These are phyloP conservation scores for Saxidomus purpurata DNA, from an alignment of 1,140 invertebrate genomes.

Conservation along the genomic window DNA sequence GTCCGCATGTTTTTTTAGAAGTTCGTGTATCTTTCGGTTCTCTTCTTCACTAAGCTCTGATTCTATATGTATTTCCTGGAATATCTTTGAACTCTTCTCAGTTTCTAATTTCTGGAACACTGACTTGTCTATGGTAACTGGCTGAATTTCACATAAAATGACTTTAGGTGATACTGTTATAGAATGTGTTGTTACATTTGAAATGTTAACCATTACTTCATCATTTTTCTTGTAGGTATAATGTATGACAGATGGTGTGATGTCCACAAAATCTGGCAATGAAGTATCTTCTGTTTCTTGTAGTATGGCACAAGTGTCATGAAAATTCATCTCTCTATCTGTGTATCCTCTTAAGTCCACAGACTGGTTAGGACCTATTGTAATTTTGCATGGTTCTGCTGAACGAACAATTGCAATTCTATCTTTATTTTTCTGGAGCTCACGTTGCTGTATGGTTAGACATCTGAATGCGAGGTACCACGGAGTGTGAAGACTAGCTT, in stretches of 20 bases:
- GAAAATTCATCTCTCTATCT: conserved; percentile 17
- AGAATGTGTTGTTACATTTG: conserved; percentile 47
- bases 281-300: no score
- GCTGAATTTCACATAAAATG: conserved; percentile 61
- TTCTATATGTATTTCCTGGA: no score
- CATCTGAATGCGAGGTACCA: conserved; percentile 50
- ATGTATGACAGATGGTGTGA: no score
- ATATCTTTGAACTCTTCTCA: background rate
- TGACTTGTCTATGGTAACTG: conserved; percentile 19
- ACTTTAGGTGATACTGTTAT: conserved; percentile 35
- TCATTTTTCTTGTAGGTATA: conserved; percentile 16
- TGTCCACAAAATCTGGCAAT: no score
- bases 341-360: conserved; percentile 34
- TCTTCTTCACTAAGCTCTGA: conserved; percentile 29
- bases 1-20: conserved; percentile 16
- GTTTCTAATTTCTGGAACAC: background rate
- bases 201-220: conserved; percentile 3
- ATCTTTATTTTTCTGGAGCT: conserved; percentile 32
- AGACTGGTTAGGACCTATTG: conserved; percentile 22
- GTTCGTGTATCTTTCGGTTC: background rate
- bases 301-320: no score
- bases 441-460: conserved; percentile 1
- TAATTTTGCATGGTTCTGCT: conserved; percentile 23
- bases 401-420: conserved; percentile 26
- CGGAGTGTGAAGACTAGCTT: conserved; percentile 36